phyloP scores from a whole-genome alignment of 2,113 vertebrate genomes.

The Dipodomys spectabilis region DNA sequence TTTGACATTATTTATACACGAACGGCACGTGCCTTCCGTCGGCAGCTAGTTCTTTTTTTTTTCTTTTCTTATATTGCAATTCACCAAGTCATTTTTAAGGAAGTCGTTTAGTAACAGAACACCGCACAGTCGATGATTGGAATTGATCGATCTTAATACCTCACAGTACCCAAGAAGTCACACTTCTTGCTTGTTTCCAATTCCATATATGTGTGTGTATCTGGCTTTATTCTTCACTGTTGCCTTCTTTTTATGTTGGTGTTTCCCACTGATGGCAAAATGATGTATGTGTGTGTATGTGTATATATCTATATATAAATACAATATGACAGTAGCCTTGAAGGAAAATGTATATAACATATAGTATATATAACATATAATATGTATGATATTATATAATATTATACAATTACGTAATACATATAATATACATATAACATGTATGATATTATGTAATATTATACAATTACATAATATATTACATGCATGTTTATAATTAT shows the following conservation, averaged over 20 bases:
- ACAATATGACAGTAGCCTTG: too few species aligned
- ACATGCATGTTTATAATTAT: too few species aligned
- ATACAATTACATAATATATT: not conserved
- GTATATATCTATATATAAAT: too few species aligned
- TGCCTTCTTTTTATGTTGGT: not conserved
- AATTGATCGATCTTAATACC: not conserved
- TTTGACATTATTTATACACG: not conserved
- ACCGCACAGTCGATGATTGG: not conserved
- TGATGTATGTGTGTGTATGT: too few species aligned
- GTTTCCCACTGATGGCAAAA: not conserved
- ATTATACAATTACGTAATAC: not conserved
- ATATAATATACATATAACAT: too few species aligned
- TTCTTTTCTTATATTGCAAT: not conserved
- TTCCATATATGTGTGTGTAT: not conserved
- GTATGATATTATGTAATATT: not conserved
- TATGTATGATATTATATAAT: not conserved
- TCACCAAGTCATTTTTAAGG: not conserved
- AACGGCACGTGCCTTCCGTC: not conserved
- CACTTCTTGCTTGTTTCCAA: not conserved
- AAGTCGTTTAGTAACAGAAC: not conserved
- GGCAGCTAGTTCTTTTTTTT: constrained; percentile 13
- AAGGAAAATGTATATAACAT: too few species aligned
- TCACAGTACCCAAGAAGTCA: too few species aligned
- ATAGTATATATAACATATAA: too few species aligned
- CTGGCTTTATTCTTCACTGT: not conserved